Conservation (phyloP, 2,888 invertebrate species). For the Linnaemya tessellans region DNA sequence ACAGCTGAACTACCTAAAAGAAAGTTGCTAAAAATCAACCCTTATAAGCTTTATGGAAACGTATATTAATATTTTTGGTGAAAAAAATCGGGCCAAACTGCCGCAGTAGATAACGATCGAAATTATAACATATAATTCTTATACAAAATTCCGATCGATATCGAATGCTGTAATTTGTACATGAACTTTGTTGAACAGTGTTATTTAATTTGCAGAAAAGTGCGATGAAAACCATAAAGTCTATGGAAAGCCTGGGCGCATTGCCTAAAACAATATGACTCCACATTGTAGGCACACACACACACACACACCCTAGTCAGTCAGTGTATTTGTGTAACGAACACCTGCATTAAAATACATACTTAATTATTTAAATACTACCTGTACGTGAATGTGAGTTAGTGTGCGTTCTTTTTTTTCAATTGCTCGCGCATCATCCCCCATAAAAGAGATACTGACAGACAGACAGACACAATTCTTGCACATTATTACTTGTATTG, state of each 20-base stretch:
- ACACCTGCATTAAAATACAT: conserved; percentile 1
- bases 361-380: not conserved
- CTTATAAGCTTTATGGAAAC: too few species aligned
- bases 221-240: conserved; percentile 3
- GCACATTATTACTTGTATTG: conserved; percentile 27
- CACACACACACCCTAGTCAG: too few species aligned
- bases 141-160: too few species aligned
- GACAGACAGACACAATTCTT: not conserved
- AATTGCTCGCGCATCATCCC: not conserved
- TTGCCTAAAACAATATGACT: not conserved
- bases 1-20: too few species aligned
- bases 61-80: too few species aligned
- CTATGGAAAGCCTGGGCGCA: not conserved
- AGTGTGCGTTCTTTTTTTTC: not conserved
- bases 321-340: not conserved
- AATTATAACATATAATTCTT: too few species aligned
- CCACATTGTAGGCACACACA: conserved; percentile 8
- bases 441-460: not conserved
- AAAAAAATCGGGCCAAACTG: too few species aligned
- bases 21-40: too few species aligned
- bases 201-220: not conserved
- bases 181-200: too few species aligned
- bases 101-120: too few species aligned
- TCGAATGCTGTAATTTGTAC: too few species aligned
- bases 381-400: not conserved